A percentile compares a stretch with the other conserved stretches of the same genome.
Conservation (phyloP, 2,888 invertebrate genomes). For the Ptycholaimellus sp. region DNA sequence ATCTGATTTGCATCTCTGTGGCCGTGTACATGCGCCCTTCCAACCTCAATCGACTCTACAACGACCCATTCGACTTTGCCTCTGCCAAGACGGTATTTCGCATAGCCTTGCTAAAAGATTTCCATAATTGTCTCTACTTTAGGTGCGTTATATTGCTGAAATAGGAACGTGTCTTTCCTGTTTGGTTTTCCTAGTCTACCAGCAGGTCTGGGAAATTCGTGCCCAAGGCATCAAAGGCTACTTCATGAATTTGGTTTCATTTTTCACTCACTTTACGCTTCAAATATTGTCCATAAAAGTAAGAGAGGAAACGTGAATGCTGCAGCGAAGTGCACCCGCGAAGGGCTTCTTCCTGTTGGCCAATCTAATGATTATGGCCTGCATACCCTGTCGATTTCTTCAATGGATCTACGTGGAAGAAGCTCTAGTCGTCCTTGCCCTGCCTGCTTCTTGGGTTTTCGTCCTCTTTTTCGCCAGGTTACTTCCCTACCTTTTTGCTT, state of each 20-base stretch:
- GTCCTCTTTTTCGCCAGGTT: constrained; percentile 97
- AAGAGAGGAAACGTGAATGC: constrained; percentile 10
- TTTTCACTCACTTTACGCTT: too few relatives aligned
- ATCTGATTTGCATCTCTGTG: too few relatives aligned
- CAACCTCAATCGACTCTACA: too few relatives aligned
- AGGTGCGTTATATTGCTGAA: constrained; percentile 47
- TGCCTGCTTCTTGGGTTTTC: constrained; percentile 88
- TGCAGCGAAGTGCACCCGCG: constrained; percentile 69
- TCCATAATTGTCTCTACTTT: constrained; percentile 3
- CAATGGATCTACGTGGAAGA: constrained; percentile 47
- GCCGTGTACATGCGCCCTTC: constrained; percentile 67
- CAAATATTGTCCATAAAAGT: background rate
- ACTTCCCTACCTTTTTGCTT: constrained; percentile 15
- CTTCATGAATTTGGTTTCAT: constrained; percentile 69
- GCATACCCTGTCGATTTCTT: constrained; percentile 15
- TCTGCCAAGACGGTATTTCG: too few relatives aligned
- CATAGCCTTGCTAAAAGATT: too few relatives aligned
- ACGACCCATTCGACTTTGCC: too few relatives aligned
- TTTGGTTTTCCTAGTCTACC: constrained; percentile 56
- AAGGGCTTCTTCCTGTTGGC: constrained; percentile 75
- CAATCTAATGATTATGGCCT: constrained; percentile 46
- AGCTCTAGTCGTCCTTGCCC: constrained; percentile 62
- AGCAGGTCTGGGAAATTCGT: constrained; percentile 71
- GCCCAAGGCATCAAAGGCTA: constrained; percentile 70
- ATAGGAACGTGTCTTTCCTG: constrained; percentile 57